Evolutionary conservation across 2,113 vertebrate species (phyloP), one percentile per base, ranked within the genome.

Genomic region (Prietella phreatophila): DNA sequence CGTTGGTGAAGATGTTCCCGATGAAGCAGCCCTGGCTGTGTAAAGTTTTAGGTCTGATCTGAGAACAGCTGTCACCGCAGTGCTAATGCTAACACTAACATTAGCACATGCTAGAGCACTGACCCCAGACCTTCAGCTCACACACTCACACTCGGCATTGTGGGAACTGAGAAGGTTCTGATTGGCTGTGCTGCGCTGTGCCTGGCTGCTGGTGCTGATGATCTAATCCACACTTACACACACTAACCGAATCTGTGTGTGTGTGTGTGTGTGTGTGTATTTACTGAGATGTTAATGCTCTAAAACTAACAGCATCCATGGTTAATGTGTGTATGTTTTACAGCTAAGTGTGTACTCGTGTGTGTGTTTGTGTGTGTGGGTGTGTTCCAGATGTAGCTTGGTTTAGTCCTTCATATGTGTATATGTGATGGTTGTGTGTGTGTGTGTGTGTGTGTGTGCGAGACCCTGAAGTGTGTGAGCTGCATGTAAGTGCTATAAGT

Each of bases 1-100:
- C 14, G 53, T 9, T 67, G 91, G 93, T 86, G 89, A 93, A 94
- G 91, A 96, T 96, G 95, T 95, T 96, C 93, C 95, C 95, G 88
- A 94, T 96, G 93, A 95, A 92, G 91, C 95, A 96, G 93, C 95
- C 95, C 92, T 96, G 95, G 95, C 93, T 96, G 93, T 96, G 95
- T 94, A 96, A 95, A 95, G 94, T 95, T 89, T 92, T 96, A 96
- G 95, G 95, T 96, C 22, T 61, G 83, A 75, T 73, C 71, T 55
- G 58, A 84, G 73, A 85, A 50, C 87, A 87, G 25, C 63, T 36
- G 42, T 39, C 69, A 27, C 17, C 53, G 39, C 22, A 60, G 14
- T 36, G 63, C 84, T 79, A 79, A 50, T 27, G 53, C 65, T 67
- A 67, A 84, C 2, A 42, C 42, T 65, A 88, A 22, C 58, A n/a